These are phyloP conservation scores for Zoanthus sansibaricus DNA, from an alignment of 92 coral and sea anemone species.

Conservation along the genomic window DNA sequence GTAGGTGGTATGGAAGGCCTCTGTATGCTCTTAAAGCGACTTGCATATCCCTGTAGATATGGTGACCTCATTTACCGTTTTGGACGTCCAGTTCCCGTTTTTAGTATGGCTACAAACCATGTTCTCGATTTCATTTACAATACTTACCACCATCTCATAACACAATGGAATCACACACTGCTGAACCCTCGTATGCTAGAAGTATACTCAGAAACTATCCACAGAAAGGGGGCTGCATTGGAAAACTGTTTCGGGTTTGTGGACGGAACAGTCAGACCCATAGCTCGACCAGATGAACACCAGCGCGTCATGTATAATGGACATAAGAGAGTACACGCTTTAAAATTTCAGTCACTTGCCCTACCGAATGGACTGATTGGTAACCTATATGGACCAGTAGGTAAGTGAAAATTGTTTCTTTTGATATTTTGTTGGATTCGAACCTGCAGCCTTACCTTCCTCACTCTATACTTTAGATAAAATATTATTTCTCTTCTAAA, in stretches of 20 bases:
- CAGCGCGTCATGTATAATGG: neutral
- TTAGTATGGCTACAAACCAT: slow-evolving; percentile 16
- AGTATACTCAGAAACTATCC: slow-evolving; percentile 6
- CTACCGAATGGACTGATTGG: slow-evolving; percentile 19
- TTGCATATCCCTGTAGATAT: slow-evolving; percentile 17
- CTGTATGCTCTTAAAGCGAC: slow-evolving; percentile 15
- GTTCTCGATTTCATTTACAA: slow-evolving; percentile 5
- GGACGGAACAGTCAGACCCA: neutral
- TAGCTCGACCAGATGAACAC: slow-evolving; percentile 21
- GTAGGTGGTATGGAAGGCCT: slow-evolving; percentile 9
- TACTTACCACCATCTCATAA: slow-evolving; percentile 4
- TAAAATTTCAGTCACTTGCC: no score
- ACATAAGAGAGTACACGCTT: no score
- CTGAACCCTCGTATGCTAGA: slow-evolving; percentile 3
- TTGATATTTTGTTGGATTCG: neutral
- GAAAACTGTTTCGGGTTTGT: neutral
- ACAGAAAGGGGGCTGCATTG: slow-evolving; percentile 12
- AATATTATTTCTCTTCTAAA: neutral
- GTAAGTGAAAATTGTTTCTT: neutral
- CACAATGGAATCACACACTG: slow-evolving; percentile 21
- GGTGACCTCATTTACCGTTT: slow-evolving; percentile 18
- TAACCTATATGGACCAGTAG: slow-evolving; percentile 16
- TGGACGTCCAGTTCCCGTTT: slow-evolving; percentile 22
- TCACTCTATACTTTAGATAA: slow-evolving; percentile 1
- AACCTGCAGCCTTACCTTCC: neutral